Evolutionary conservation across 37 sponge, comb jelly and placozoan species (phyloP).

Genomic region (Dysidea cf. avara): DNA sequence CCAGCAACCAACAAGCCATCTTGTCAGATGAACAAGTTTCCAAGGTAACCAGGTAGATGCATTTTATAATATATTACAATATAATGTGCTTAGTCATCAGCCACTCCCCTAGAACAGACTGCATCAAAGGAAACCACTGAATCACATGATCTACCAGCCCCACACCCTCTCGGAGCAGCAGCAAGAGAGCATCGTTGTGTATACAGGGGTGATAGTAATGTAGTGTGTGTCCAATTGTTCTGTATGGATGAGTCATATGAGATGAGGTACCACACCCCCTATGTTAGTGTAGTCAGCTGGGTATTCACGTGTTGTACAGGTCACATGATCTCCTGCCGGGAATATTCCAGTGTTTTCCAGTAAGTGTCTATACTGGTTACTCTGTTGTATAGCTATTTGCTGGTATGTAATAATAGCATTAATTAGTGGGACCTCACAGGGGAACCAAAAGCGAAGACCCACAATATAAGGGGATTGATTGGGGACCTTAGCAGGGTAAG

Average conservation of each 20-base stretch:
- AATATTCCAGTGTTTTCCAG: slow-evolving; percentile 86
- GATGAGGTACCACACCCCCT: slow-evolving; percentile 60
- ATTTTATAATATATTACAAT: too few relatives aligned
- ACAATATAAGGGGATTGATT: too few relatives aligned
- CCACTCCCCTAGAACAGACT: background rate
- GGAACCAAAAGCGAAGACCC: too few relatives aligned
- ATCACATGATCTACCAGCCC: background rate
- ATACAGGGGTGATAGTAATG: slow-evolving; percentile 53
- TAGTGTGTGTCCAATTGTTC: slow-evolving; percentile 86
- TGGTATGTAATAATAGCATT: background rate
- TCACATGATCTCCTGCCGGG: slow-evolving; percentile 83
- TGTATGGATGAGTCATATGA: slow-evolving; percentile 93
- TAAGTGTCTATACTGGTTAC: too few relatives aligned
- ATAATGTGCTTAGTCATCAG: background rate
- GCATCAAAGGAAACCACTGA: background rate
- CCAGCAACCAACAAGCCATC: too few relatives aligned
- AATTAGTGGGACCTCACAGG: too few relatives aligned
- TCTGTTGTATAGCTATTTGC: too few relatives aligned
- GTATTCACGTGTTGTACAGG: slow-evolving; percentile 20
- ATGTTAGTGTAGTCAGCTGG: background rate
- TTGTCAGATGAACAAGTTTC: too few relatives aligned
- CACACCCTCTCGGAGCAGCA: background rate
- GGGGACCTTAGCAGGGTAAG: too few relatives aligned
- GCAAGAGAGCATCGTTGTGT: background rate
- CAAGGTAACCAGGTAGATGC: too few relatives aligned